Evolutionary conservation across 1,140 invertebrate genomes (phyloP).

Genomic region (Cherax destructor): DNA sequence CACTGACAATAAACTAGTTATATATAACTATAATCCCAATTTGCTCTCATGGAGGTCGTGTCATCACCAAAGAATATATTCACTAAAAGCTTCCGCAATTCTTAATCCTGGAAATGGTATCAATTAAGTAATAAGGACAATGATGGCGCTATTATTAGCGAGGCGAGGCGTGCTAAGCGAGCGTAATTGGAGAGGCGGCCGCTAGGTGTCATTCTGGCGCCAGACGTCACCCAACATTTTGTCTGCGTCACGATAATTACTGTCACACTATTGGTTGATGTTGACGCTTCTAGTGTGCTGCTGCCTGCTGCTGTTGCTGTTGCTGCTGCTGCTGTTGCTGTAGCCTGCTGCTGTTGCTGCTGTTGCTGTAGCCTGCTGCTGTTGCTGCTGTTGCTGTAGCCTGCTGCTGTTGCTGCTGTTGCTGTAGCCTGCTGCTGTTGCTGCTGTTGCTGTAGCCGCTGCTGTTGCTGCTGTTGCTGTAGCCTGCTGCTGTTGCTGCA

Average conservation of each 20-base stretch:
- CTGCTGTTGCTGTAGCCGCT: no score
- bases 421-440: no score
- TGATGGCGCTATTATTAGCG: constrained; percentile 18
- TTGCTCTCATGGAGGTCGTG: not conserved
- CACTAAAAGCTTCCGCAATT: not conserved
- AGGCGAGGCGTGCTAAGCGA: not conserved
- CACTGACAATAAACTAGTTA: no score
- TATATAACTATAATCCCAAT: no score
- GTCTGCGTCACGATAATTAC: constrained; percentile 6
- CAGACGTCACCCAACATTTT: constrained; percentile 21
- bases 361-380: no score
- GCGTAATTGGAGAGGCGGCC: constrained; percentile 33
- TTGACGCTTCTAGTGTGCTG: not conserved
- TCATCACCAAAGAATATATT: not conserved
- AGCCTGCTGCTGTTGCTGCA: no score
- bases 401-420: no score
- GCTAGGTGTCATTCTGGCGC: constrained; percentile 33
- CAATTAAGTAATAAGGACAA: constrained; percentile 29
- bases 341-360: no score
- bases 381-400: no score
- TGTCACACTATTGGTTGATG: not conserved
- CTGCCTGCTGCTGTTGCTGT: not conserved
- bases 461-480: no score
- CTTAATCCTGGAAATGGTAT: constrained; percentile 12
- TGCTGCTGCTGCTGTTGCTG: no score